Percentiles rank a stretch among this genome's conserved stretches.
phyloP scores from a whole-genome alignment of 2,888 invertebrate species.

The Xestobium rufovillosum region DNA sequence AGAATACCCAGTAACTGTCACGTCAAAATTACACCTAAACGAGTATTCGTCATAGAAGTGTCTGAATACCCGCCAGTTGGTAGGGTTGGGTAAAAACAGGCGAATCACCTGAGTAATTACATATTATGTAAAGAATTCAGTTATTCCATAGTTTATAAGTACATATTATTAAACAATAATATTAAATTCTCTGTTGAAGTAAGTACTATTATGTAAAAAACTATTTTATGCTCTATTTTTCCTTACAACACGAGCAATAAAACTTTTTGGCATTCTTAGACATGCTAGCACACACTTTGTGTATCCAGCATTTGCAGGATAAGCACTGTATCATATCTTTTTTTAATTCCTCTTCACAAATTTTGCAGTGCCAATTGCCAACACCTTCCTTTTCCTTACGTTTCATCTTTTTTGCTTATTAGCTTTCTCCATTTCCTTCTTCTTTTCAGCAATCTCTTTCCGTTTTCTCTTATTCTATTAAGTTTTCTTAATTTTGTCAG shows the following conservation, averaged over 20 bases:
- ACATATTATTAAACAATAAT: too few relatives aligned
- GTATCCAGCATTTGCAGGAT: conserved; percentile 3
- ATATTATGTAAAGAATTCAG: background rate
- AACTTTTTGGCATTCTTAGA: conserved; percentile 1
- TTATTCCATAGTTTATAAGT: too few relatives aligned
- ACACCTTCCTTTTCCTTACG: background rate
- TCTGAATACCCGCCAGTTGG: background rate
- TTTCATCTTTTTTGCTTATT: background rate
- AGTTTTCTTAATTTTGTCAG: background rate
- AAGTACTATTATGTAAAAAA: too few relatives aligned
- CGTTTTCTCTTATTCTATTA: background rate
- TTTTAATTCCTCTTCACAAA: conserved; percentile 1
- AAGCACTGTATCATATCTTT: conserved; percentile 1
- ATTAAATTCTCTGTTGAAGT: too few relatives aligned
- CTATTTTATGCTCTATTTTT: too few relatives aligned
- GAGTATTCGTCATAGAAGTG: conserved; percentile 1
- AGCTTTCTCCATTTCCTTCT: background rate
- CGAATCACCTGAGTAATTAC: background rate
- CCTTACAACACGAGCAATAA: background rate
- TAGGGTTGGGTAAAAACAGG: too few relatives aligned
- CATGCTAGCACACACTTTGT: conserved; percentile 2
- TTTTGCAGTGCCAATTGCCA: background rate
- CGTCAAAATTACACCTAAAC: background rate
- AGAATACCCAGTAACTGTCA: conserved; percentile 3
- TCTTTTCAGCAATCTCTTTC: background rate